phyloP scores from a whole-genome alignment of 2,797 vertebrate genomes.

The Adrianichthys oophorus region DNA sequence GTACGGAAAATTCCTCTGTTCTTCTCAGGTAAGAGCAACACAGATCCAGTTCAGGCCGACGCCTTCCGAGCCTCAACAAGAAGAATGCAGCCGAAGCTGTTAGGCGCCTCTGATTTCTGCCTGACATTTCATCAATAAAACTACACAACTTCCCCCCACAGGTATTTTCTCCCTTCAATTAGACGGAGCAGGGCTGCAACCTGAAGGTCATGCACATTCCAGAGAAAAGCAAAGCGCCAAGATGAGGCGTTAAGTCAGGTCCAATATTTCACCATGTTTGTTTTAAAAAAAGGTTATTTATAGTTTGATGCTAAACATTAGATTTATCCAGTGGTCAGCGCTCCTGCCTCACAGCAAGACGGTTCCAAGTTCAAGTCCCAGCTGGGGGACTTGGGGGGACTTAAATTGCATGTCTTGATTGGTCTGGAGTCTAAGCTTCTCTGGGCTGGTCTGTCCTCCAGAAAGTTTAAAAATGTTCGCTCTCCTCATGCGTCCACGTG shows the following conservation, averaged over 20 bases:
- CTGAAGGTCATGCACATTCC: slow-evolving; percentile 52
- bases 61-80: too few relatives aligned
- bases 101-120: slow-evolving; percentile 74
- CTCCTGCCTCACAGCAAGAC: too few relatives aligned
- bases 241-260: not conserved
- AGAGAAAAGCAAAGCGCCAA: slow-evolving; percentile 25
- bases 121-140: slow-evolving; percentile 78
- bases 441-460: not conserved
- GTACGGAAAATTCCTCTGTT: too few relatives aligned
- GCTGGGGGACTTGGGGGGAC: too few relatives aligned
- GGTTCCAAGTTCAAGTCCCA: too few relatives aligned
- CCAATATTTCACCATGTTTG: not conserved
- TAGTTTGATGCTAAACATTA: too few relatives aligned
- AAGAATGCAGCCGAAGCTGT: slow-evolving; percentile 53
- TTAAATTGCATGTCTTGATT: too few relatives aligned
- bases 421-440: too few relatives aligned
- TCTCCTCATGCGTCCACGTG: slow-evolving; percentile 8
- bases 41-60: too few relatives aligned
- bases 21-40: too few relatives aligned
- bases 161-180: slow-evolving; percentile 63
- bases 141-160: slow-evolving; percentile 45
- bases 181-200: slow-evolving; percentile 33
- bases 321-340: too few relatives aligned
- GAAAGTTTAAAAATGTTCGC: slow-evolving; percentile 23
- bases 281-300: not conserved